Percentiles rank a stretch among this genome's conserved stretches.
These are phyloP conservation scores for Myocastor coypus DNA, from an alignment of 2,113 vertebrate species.

Conservation along the genomic window DNA sequence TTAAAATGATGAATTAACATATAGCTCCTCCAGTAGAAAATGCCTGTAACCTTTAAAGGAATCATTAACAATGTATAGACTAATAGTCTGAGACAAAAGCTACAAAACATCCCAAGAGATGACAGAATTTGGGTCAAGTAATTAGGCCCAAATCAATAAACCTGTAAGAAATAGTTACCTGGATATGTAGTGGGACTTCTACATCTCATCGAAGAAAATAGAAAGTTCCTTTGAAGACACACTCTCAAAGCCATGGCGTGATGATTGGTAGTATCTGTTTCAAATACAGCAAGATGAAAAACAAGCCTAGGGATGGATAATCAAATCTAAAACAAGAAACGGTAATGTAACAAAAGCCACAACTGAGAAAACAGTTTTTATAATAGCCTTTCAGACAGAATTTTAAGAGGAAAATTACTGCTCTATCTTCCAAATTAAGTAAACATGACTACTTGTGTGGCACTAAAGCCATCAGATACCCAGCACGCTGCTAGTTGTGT, in stretches of 20 bases:
- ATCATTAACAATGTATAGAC: constrained; percentile 57
- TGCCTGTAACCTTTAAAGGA: constrained; percentile 67
- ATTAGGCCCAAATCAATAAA: constrained; percentile 69
- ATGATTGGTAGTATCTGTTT: constrained; percentile 31
- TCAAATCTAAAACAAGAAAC: constrained; percentile 15
- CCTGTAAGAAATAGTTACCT: constrained; percentile 58
- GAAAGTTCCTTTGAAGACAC: constrained; percentile 11
- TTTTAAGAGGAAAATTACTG: constrained; percentile 66
- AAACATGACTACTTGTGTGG: constrained; percentile 70
- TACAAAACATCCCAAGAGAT: constrained; percentile 63
- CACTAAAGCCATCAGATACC: constrained; percentile 46
- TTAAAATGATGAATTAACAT: constrained; percentile 63
- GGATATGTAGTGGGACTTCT: not conserved
- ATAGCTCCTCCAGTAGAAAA: constrained; percentile 38
- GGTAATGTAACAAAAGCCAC: constrained; percentile 28
- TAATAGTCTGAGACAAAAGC: constrained; percentile 51
- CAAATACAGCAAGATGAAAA: constrained; percentile 36
- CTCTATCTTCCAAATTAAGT: constrained; percentile 71
- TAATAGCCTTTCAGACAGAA: constrained; percentile 51
- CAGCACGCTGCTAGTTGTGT: constrained; percentile 54
- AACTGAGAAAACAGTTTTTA: constrained; percentile 29
- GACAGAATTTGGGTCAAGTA: constrained; percentile 51
- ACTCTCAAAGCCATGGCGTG: not conserved
- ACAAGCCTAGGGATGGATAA: not conserved
- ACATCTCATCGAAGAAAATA: not conserved